Evolutionary conservation across 2,113 vertebrate genomes (phyloP).

Genomic region (Bombycilla garrulus): DNA sequence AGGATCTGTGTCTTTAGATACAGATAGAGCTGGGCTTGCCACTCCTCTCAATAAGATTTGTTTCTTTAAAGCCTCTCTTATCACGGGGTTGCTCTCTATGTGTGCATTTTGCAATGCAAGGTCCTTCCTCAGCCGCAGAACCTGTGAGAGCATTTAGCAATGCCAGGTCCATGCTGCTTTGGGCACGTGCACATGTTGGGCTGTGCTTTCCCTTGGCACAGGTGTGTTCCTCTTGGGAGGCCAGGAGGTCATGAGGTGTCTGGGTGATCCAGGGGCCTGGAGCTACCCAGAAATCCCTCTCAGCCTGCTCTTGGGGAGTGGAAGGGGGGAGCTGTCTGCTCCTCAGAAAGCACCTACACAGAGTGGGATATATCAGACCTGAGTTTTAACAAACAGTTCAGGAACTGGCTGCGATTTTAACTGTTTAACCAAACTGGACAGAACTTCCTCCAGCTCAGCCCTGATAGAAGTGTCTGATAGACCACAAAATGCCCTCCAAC

Average conservation of each 20-base stretch:
- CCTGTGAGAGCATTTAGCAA: not conserved
- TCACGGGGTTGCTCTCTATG: not conserved
- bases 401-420: not conserved
- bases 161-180: not conserved
- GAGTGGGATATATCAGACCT: not conserved
- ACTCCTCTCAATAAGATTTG: not conserved
- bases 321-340: not conserved
- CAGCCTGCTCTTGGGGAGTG: not conserved
- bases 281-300: not conserved
- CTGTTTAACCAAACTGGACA: not conserved
- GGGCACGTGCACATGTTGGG: not conserved
- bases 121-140: not conserved
- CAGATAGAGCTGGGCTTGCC: not conserved
- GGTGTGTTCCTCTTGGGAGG: not conserved
- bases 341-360: not conserved
- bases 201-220: not conserved
- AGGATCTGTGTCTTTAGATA: not conserved
- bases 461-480: not conserved
- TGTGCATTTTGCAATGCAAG: not conserved
- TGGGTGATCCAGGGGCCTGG: not conserved
- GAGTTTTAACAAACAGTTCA: not conserved
- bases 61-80: not conserved
- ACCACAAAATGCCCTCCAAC: not conserved
- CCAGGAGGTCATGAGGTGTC: not conserved
- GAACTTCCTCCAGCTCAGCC: not conserved